phyloP scores from a whole-genome alignment of 2,888 invertebrate species.

The Hirtodrosophila trivittata region DNA sequence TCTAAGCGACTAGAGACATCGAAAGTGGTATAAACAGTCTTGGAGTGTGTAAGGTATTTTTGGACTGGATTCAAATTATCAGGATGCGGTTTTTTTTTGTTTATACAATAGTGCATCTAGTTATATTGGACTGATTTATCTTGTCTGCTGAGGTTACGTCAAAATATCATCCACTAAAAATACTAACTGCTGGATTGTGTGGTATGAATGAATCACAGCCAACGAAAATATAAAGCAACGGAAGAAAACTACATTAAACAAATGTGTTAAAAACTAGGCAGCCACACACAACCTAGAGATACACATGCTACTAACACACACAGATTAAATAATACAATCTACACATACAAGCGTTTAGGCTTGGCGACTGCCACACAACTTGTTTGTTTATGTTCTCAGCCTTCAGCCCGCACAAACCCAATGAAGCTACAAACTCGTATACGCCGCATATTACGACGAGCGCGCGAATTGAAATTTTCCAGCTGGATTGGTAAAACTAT shows the following conservation, averaged over 20 bases:
- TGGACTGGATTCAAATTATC: too few species aligned
- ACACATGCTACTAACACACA: slow-evolving; percentile 9
- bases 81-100: too few species aligned
- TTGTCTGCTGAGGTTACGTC: slow-evolving; percentile 20
- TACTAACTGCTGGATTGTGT: slow-evolving; percentile 15
- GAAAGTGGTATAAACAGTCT: too few species aligned
- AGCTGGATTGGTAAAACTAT: slow-evolving; percentile 63
- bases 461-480: slow-evolving; percentile 77
- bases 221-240: slow-evolving; percentile 47
- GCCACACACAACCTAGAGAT: slow-evolving; percentile 9
- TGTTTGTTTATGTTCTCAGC: slow-evolving; percentile 61
- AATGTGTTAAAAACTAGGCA: slow-evolving; percentile 30
- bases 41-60: too few species aligned
- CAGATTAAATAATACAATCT: slow-evolving; percentile 3
- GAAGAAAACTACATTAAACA: slow-evolving; percentile 36
- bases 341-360: slow-evolving; percentile 16
- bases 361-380: slow-evolving; percentile 43
- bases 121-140: too few species aligned
- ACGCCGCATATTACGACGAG: slow-evolving; percentile 36
- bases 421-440: slow-evolving; percentile 18
- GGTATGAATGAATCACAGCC: slow-evolving; percentile 57
- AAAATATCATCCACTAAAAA: slow-evolving; percentile 20
- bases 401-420: not conserved
- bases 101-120: too few species aligned
- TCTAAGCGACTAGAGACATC: too few species aligned